Conservation (phyloP, 1,140 invertebrate genomes). For the Drosophila subpulchrella region DNA sequence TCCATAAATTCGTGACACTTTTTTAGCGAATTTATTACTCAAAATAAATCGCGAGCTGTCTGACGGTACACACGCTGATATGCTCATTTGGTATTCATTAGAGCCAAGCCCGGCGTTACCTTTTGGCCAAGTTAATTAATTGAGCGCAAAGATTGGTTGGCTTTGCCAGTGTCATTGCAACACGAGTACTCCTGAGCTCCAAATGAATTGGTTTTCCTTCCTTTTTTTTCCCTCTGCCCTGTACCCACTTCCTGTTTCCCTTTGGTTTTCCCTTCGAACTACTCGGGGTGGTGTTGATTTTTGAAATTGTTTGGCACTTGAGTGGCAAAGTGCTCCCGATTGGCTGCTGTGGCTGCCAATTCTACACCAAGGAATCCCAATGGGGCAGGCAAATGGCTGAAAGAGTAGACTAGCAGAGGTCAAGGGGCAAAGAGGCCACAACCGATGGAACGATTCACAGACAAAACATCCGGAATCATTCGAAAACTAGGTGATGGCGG, state of each 20-base stretch:
- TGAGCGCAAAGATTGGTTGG: constrained; percentile 55
- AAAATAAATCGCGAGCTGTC: constrained; percentile 71
- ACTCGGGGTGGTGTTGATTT: constrained; percentile 67
- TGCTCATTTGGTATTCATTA: constrained; percentile 81
- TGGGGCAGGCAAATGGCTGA: constrained; percentile 39
- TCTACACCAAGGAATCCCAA: constrained; percentile 40
- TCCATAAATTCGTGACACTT: constrained; percentile 82
- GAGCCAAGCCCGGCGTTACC: constrained; percentile 47
- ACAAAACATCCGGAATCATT: constrained; percentile 25
- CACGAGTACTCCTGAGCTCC: constrained; percentile 26
- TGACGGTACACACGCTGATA: constrained; percentile 38
- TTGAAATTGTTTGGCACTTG: constrained; percentile 82
- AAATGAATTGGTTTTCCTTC: constrained; percentile 61
- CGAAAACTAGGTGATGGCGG: constrained; percentile 28
- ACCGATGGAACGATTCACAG: constrained; percentile 6
- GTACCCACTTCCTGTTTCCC: constrained; percentile 12
- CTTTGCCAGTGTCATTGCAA: constrained; percentile 33
- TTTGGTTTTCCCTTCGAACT: constrained; percentile 14
- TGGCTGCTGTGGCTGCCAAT: constrained; percentile 42
- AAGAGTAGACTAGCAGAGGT: constrained; percentile 1
- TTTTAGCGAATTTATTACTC: constrained; percentile 75
- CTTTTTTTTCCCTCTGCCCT: neutral
- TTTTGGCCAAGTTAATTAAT: constrained; percentile 77
- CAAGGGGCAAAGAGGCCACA: constrained; percentile 4
- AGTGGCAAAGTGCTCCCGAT: constrained; percentile 71